Evolutionary conservation across 2,888 invertebrate genomes (phyloP).

Genomic region (Chrysomela aeneicollis): DNA sequence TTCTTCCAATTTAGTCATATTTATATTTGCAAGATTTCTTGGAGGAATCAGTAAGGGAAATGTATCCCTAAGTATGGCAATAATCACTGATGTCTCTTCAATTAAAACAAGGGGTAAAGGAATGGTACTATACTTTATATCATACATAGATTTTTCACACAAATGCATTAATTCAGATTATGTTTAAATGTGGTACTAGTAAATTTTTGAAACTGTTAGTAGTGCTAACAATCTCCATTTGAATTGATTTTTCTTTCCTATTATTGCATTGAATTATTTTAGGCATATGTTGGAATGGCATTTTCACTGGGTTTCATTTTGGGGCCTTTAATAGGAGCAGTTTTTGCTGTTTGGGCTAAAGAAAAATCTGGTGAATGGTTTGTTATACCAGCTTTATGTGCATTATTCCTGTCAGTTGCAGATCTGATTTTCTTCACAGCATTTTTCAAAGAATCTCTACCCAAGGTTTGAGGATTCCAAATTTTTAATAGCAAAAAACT

Average conservation of each 20-base stretch:
- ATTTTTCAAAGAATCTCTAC: slow-evolving; percentile 85
- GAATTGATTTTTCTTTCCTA: slow-evolving; percentile 7
- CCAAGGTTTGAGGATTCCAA: slow-evolving; percentile 64
- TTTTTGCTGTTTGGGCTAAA: slow-evolving; percentile 77
- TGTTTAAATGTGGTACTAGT: no score
- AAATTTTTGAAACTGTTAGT: no score
- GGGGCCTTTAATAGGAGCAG: slow-evolving; percentile 94
- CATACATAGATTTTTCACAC: background rate
- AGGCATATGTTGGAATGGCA: slow-evolving; percentile 97
- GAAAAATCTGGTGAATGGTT: slow-evolving; percentile 77
- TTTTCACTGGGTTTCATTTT: slow-evolving; percentile 98
- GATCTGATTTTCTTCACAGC: slow-evolving; percentile 79
- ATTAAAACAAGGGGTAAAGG: slow-evolving; percentile 87
- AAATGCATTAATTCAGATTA: background rate
- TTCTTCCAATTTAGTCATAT: slow-evolving; percentile 86
- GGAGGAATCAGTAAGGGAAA: slow-evolving; percentile 98
- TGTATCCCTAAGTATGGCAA: slow-evolving; percentile 92
- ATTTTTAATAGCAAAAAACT: slow-evolving; percentile 1
- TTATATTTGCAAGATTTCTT: slow-evolving; percentile 90
- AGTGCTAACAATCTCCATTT: background rate
- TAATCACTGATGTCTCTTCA: slow-evolving; percentile 91
- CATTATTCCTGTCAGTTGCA: slow-evolving; percentile 74
- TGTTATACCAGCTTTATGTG: slow-evolving; percentile 80
- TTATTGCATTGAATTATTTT: slow-evolving; percentile 53
- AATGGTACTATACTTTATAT: slow-evolving; percentile 72